These are phyloP conservation scores for Nannobrachium achirus DNA, from an alignment of 2,113 vertebrate species.

Conservation along the genomic window DNA sequence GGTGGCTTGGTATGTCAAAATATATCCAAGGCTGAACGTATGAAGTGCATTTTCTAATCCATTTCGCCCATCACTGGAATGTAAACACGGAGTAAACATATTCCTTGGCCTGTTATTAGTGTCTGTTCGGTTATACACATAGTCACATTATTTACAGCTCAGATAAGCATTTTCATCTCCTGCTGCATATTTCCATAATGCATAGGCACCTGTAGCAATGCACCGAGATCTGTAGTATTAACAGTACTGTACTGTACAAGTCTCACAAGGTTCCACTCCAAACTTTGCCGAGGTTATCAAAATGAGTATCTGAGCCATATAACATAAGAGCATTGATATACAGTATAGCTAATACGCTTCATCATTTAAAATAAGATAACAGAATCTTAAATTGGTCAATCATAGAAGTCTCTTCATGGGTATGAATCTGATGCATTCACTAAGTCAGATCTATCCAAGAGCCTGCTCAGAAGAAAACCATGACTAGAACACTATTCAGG, in stretches of 20 bases:
- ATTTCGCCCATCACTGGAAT: constrained; percentile 70
- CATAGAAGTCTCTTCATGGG: constrained; percentile 40
- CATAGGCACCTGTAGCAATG: constrained; percentile 42
- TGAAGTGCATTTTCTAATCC: constrained; percentile 58
- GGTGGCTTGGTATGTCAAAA: constrained; percentile 53
- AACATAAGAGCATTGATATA: constrained; percentile 59
- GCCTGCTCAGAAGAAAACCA: constrained; percentile 78
- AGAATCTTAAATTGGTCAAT: constrained; percentile 50
- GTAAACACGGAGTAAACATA: constrained; percentile 79
- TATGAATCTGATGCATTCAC: constrained; percentile 59
- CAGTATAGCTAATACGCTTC: constrained; percentile 48
- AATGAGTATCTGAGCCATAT: constrained; percentile 68
- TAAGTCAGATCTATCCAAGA: constrained; percentile 77
- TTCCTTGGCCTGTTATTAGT: constrained; percentile 77
- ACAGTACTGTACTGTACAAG: constrained; percentile 6
- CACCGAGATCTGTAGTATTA: constrained; percentile 14
- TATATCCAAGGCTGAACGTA: constrained; percentile 47
- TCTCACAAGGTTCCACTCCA: constrained; percentile 31
- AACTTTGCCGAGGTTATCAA: constrained; percentile 49
- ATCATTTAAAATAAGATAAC: constrained; percentile 45
- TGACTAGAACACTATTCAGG: constrained; percentile 65
- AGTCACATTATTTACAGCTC: constrained; percentile 63
- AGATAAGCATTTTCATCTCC: constrained; percentile 65
- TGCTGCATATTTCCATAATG: constrained; percentile 44
- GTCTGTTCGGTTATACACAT: constrained; percentile 61